phyloP scores from a whole-genome alignment of 2,113 vertebrate species.

The Pyxicephalus adspersus region DNA sequence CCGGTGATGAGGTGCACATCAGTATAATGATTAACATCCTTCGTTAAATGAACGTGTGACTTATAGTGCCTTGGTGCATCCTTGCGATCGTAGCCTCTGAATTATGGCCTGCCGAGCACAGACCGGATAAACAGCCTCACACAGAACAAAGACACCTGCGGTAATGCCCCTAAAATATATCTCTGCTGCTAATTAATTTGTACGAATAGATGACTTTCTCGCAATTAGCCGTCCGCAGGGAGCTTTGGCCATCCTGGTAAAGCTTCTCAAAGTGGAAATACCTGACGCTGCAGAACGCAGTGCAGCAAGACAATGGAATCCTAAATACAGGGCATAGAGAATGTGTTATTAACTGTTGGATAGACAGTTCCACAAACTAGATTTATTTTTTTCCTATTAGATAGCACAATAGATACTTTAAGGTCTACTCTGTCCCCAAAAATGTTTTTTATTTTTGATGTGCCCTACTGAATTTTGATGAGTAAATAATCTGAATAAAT shows the following conservation, averaged over 20 bases:
- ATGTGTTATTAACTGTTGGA: constrained; percentile 12
- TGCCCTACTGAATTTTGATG: no score
- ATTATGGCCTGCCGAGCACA: constrained; percentile 8
- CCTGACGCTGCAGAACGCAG: constrained; percentile 57
- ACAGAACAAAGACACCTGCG: constrained; percentile 3
- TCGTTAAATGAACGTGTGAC: background rate
- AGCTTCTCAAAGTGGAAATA: constrained; percentile 60
- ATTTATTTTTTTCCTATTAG: no score
- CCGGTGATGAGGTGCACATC: background rate
- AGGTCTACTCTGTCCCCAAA: no score
- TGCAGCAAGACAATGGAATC: constrained; percentile 60
- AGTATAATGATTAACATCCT: constrained; percentile 37
- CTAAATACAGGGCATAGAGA: constrained; percentile 35
- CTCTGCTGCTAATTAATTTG: constrained; percentile 57
- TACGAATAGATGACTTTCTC: constrained; percentile 51
- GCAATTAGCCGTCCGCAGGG: constrained; percentile 57
- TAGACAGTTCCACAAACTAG: no score
- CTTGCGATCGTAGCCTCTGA: constrained; percentile 11
- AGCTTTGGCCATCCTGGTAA: constrained; percentile 46
- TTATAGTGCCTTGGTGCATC: constrained; percentile 20
- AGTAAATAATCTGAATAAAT: no score
- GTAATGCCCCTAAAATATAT: constrained; percentile 49
- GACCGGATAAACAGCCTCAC: background rate
- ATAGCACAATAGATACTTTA: no score
- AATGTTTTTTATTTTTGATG: no score